These are phyloP conservation scores for Taxidea taxus DNA, from an alignment of 2,113 vertebrate genomes.

Conservation along the genomic window DNA sequence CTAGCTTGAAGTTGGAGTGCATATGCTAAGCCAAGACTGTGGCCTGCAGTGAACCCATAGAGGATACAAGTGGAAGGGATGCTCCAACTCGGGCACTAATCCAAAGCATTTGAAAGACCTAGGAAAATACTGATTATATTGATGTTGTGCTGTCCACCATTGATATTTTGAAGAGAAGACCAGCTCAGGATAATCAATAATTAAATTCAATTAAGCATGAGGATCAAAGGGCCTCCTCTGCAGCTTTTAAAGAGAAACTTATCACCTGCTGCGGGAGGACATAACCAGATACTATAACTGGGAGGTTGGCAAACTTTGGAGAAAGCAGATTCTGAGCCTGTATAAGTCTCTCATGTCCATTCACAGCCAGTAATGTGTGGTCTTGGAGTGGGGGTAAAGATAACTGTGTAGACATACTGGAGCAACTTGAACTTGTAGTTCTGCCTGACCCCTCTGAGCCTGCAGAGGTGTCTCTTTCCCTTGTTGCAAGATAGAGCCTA, in stretches of 20 bases:
- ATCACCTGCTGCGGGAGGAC: background rate
- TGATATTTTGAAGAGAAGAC: background rate
- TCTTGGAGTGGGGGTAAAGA: background rate
- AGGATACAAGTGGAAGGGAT: background rate
- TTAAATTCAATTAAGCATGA: background rate
- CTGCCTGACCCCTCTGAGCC: background rate
- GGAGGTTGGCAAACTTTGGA: background rate
- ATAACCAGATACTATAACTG: background rate
- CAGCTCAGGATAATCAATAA: background rate
- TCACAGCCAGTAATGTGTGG: background rate
- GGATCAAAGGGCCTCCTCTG: background rate
- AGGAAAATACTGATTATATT: background rate
- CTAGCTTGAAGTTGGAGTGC: background rate
- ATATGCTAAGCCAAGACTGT: background rate
- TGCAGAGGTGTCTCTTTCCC: background rate
- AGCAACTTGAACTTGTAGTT: background rate
- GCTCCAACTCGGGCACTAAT: fast-evolving
- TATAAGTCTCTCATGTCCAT: background rate
- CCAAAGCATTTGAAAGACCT: background rate
- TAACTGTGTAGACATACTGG: background rate
- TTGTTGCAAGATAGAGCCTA: background rate
- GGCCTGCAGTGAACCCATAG: too few species aligned
- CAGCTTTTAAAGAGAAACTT: background rate
- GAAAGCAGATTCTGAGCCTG: background rate
- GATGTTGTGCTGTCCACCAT: background rate